Base-by-base conservation (phyloP, 2,113 vertebrate species). In the Asarcornis scutulata region DNA sequence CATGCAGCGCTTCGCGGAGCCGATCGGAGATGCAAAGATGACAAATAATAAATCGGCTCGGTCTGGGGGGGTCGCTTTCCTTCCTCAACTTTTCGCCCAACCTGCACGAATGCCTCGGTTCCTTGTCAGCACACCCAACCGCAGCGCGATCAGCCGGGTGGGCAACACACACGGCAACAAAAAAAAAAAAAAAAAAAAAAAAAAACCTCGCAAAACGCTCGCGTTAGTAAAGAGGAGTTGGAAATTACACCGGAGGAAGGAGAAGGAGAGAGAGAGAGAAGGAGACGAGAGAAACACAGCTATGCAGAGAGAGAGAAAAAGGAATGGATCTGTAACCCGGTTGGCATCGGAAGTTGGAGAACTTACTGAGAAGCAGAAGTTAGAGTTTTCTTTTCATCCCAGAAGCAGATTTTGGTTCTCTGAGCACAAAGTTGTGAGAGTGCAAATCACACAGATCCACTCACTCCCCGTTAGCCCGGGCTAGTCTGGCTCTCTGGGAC, bases 291-390 rank as follows among this genome's bases (percentile, higher is more conserved):
- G 79, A 83, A 63, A 87, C 25, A 71, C 52, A 85, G 46, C 42
- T 13, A 96, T 21, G 91, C 77, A 93, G 23, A 95, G 56, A 95
- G 74, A 96, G 74, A 96, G 50, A 83, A 92, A 96, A 96, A 86
- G 48, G 53, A 93, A 86, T 25, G 80, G 95, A 85, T 81, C 96
- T 59, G 82, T 26, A 90, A 95, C 78, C 86, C 88, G 91, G 86
- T 44, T 79, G 93, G 94, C 76, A 88, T 32, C 53, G 94, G 92
- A 94, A 96, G 96, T 97, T 96, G 85, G 90, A 97, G 91, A 96
- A 98, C 98, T 98, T 98, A 98, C 97, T 98, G 97, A 95, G 96
- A 96, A 96, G 94, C 92, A 96, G 97, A 80, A 97, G 94, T 96
- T 97, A 97, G 76, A 80, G 94, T 97, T 97, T 97, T 98, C 96